Base-by-base conservation (phyloP, 2,113 vertebrate genomes). In the Cheilinus undulatus region DNA sequence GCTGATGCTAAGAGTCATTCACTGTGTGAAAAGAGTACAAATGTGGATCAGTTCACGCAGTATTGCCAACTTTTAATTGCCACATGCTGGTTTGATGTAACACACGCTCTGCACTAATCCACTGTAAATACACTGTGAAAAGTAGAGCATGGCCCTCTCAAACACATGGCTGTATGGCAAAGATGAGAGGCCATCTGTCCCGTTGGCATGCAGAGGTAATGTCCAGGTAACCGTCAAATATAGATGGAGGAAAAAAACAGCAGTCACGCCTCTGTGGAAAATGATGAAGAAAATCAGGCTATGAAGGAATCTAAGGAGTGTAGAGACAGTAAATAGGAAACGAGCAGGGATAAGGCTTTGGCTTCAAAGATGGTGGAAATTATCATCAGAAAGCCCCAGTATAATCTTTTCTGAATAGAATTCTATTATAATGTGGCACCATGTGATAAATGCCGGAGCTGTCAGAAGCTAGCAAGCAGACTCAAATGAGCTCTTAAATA, bases 341-440 rank as follows among this genome's bases (percentile, higher is more conserved):
- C n/a, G 14, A 24, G 26, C n/a, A 43, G 51, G 17, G 53, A 58
- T 23, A 52, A 73, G 53, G 52, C 81, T 83, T 49, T 61, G 50
- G 58, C 58, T 61, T 77, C 66, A 86, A 89, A 92, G 80, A 91
- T 81, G 73, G 83, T 70, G 67, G 77, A 89, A 92, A 89, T 90
- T 91, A 91, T 89, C 84, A 92, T 90, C 72, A 92, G 83, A 91
- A 92, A 90, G 87, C 76, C 43, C 5, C 48, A 57, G 78, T 85
- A 81, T 91, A 90, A 93, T 92, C 86, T 89, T 78, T 83, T 77
- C 63, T 92, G 89, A 92, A 92, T 86, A 89, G 78, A 86, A 69
- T 89, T 91, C 61, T 84, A 87, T 91, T 92, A 91, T 82, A 91
- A 83, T 90, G 84, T 78, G 87, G 69, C 73, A 57, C 62, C 59